These are phyloP conservation scores for Danionella cerebrum DNA, from an alignment of 2,113 vertebrate genomes.

Conservation along the genomic window DNA sequence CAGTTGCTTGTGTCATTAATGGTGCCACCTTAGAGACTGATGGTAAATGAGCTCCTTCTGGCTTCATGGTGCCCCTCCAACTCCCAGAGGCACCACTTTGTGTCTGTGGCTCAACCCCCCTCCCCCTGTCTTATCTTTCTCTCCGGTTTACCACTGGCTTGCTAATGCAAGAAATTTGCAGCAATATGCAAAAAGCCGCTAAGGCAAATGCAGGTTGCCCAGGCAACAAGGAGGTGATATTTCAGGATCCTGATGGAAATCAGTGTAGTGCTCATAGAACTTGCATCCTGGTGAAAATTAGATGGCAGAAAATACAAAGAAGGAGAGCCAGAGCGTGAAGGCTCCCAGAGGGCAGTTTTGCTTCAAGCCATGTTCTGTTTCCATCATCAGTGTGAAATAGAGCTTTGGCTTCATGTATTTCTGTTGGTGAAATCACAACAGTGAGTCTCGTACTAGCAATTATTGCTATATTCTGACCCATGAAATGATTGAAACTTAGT, in stretches of 20 bases:
- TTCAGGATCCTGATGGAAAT: slow-evolving; percentile 28
- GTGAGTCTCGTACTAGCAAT: slow-evolving; percentile 36
- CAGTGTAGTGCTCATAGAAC: slow-evolving; percentile 5
- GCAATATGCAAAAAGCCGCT: slow-evolving; percentile 31
- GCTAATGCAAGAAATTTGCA: slow-evolving; percentile 30
- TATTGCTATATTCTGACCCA: slow-evolving; percentile 42
- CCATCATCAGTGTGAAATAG: not conserved
- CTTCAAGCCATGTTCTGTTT: slow-evolving; percentile 6
- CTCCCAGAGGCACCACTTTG: not conserved
- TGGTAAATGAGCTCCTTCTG: not conserved
- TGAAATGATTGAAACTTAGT: too few relatives aligned
- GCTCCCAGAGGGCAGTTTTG: slow-evolving; percentile 3
- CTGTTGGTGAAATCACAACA: slow-evolving; percentile 37
- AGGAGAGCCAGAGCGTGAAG: not conserved
- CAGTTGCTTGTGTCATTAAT: not conserved
- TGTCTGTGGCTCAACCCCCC: not conserved
- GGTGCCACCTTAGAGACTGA: not conserved
- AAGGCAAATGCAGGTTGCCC: slow-evolving; percentile 45
- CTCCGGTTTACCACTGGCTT: slow-evolving; percentile 13
- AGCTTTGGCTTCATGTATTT: not conserved
- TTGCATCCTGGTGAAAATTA: slow-evolving; percentile 14
- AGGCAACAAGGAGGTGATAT: slow-evolving; percentile 31
- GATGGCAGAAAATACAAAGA: slow-evolving; percentile 19
- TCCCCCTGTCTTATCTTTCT: not conserved
- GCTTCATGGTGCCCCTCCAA: not conserved